A percentile compares a stretch with the other conserved stretches of the same genome.
Conservation (phyloP, 2,113 vertebrate genomes). For the Vanacampus margaritifer region DNA sequence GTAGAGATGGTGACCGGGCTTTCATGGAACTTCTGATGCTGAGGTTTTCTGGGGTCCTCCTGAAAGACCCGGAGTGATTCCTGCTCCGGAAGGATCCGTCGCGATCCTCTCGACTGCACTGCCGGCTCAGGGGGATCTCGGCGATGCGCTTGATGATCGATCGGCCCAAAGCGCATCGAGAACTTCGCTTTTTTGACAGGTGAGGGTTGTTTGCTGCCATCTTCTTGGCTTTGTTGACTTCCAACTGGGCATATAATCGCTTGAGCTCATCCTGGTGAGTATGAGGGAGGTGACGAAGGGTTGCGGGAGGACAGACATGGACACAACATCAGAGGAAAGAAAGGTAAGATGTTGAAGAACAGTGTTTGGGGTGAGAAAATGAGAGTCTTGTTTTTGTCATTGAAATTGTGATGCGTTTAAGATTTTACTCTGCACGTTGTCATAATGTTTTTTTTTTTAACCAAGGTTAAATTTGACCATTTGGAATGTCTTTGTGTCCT, state of each 20-base stretch:
- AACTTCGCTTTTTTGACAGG: conserved; percentile 80
- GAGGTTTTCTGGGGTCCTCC: conserved; percentile 43
- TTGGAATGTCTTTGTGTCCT: conserved; percentile 17
- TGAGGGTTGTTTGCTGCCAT: conserved; percentile 91
- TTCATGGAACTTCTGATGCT: conserved; percentile 65
- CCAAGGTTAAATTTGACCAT: conserved; percentile 11
- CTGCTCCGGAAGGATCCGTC: conserved; percentile 61
- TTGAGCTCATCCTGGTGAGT: conserved; percentile 87
- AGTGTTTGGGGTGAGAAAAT: conserved; percentile 31
- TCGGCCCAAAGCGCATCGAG: conserved; percentile 75
- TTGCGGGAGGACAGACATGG: conserved; percentile 38
- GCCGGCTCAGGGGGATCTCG: conserved; percentile 77
- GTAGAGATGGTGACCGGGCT: conserved; percentile 48
- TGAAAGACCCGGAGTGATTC: conserved; percentile 66
- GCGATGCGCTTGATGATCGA: conserved; percentile 75
- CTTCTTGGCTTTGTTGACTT: conserved; percentile 85
- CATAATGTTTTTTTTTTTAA: conserved; percentile 33
- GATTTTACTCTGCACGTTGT: conserved; percentile 8
- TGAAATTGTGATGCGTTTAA: conserved; percentile 35
- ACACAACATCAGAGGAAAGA: conserved; percentile 42
- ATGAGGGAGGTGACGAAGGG: conserved; percentile 27
- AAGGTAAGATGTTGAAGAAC: conserved; percentile 26
- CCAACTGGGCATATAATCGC: conserved; percentile 90
- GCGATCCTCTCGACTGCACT: conserved; percentile 74
- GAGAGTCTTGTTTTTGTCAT: conserved; percentile 31